Base-by-base conservation (phyloP, 2,888 invertebrate genomes). In the Calameuta filiformis region DNA sequence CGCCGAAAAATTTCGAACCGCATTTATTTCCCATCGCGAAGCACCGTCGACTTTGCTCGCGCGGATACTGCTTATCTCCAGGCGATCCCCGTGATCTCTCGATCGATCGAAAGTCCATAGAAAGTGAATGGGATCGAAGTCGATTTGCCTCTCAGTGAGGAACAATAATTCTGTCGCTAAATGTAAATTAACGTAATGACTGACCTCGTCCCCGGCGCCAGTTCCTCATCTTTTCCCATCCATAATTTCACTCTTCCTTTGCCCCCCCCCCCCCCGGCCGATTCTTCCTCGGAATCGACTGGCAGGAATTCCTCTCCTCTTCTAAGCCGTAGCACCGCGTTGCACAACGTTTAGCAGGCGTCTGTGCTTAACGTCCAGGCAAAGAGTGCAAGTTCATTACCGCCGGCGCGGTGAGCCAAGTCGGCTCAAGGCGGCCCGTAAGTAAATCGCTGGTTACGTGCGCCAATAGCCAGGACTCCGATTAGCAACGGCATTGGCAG, bases 341-440 rank as follows among this genome's bases (percentile, higher is more conserved):
- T 88, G 87, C 88, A 87, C 88, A 88, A 88, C 87, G 87, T 88
- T 88, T 88, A 88, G 85, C 83, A 82, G 85, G 56, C 56, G 56
- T 56, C 56, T 23, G 9, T 23, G 56, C 56, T 56, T 23, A 56
- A 56, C 9, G 23, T 23, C 56, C 40, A 15, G 40, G 15, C 40
- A 15, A 56, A 23, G 56, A 56, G 56, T 79, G 85, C 88, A 88
- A 88, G 89, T 89, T 89, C 89, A 89, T 88, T 88, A 89, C 86
- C 88, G 81, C 86, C 88, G 81, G 81, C 75, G 77, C 40, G 78
- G 78, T 76, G 76, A 77, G 40, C 34, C 33, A 31, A 69, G 56
- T 4, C 23, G 56, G 23, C 71, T 31, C 71, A 23, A 71, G 71
- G 71, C 71, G 31, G 71, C 33, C 40, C 6, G 83, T 84, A 81